These are phyloP conservation scores for Antennarius maculatus DNA, from an alignment of 2,797 vertebrate genomes.

Conservation along the genomic window DNA sequence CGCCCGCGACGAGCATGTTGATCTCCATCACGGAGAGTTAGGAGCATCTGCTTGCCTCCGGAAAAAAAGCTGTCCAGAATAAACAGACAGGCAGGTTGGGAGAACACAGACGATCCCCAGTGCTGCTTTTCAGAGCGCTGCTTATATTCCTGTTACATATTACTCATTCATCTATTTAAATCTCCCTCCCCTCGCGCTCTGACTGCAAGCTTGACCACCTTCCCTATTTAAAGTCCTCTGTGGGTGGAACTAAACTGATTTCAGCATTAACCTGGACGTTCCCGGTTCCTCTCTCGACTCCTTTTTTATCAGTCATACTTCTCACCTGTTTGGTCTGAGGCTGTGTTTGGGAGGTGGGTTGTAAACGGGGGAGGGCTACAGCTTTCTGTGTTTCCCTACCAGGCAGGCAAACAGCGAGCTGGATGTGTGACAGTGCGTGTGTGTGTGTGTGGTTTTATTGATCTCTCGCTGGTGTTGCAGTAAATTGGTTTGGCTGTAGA, in stretches of 20 bases:
- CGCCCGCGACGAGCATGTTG: constrained; percentile 69
- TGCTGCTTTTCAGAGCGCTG: constrained; percentile 54
- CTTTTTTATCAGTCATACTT: constrained; percentile 50
- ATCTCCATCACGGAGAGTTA: constrained; percentile 73
- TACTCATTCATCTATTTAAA: constrained; percentile 71
- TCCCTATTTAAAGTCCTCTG: constrained; percentile 53
- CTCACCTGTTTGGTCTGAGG: constrained; percentile 73
- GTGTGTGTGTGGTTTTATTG: constrained; percentile 68
- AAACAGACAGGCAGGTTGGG: constrained; percentile 76
- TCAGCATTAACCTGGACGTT: constrained; percentile 65
- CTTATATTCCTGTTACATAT: constrained; percentile 63
- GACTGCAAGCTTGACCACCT: constrained; percentile 57
- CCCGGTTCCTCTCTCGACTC: constrained; percentile 34
- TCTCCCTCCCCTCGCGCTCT: constrained; percentile 53
- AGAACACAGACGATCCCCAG: constrained; percentile 59
- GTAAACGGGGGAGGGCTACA: constrained; percentile 31
- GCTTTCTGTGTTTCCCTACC: constrained; percentile 69
- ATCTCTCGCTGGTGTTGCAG: constrained; percentile 79
- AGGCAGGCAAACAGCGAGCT: constrained; percentile 61
- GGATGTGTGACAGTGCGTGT: constrained; percentile 49
- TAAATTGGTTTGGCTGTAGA: constrained; percentile 82
- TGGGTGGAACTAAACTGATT: constrained; percentile 63
- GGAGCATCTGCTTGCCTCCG: constrained; percentile 80
- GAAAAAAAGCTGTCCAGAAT: constrained; percentile 76
- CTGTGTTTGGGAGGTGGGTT: constrained; percentile 59